Base-by-base conservation (phyloP, 2,113 vertebrate genomes). In the Sporophila hypoxantha region DNA sequence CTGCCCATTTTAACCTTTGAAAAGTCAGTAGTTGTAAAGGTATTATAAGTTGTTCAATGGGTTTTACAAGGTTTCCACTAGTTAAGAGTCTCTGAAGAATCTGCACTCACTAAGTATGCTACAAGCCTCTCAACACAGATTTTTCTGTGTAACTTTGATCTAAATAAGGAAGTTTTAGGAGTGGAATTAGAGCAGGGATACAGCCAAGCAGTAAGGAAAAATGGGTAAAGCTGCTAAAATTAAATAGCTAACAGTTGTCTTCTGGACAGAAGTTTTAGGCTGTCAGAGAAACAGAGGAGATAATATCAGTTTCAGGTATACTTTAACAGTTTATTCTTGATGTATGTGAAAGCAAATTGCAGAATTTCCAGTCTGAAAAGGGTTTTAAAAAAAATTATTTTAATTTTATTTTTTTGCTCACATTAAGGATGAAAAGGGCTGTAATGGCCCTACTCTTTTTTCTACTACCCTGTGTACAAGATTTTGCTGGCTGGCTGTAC, bases 11-110 rank as follows among this genome's bases (percentile, higher is more conserved):
- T 85, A 64, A 77, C 49, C 69, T 88, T 83, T 85, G 65, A 68
- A 85, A 89, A 75, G 76, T 68, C 87, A 94, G 42, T 16, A 82
- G 82, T 7, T 89, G 61, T 79, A 79, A 89, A 89, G 23, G 12
- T 10, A 14, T 32, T 59, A 4, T 10, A 64, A 42, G 37, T 7
- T 16, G 18, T 68, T 87, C 23, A 56, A 10, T 12, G 37, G 14
- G 4, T 6, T 90, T 87, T 55, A 29, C 37, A 76, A 69, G 26
- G 29, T 73, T 88, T 89, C 27, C 53, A 64, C 36, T 39, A 49
- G 39, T 57, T 78, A 84, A 71, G 53, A 60, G 37, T 57, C 25
- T 75, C 59, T 53, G 34, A 82, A 66, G 86, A 46, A 50, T 55
- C 39, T 74, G 14, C 17, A 27, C 9, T 62, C 14, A 26, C 8